Evolutionary conservation across 1,140 invertebrate genomes (phyloP), one percentile per base, ranked within the genome.

Genomic region (Zaprionus kolodkinae): DNA sequence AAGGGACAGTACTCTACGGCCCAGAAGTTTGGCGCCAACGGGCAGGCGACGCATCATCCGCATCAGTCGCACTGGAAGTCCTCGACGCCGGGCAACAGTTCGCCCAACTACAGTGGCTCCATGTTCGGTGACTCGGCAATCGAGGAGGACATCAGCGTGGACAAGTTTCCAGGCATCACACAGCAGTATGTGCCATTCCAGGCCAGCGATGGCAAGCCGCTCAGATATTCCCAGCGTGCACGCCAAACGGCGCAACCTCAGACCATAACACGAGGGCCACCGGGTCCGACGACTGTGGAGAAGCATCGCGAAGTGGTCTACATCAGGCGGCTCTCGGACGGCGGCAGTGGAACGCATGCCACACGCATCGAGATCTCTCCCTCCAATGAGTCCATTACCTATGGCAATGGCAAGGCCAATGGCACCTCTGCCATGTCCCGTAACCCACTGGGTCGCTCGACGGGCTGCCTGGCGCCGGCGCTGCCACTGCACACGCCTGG

Each of bases 61-160:
- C 84, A 88, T 12, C 79, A 85, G 43, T 72, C 79, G 1, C 87
- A 92, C 54, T 92, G 91, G 91, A 92, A 92, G 52, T 81, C 78
- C 12, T 92, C 92, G 6, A 92, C 92, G 9, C 87, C 92, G 0
- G 92, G 92, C n/a, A 92, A 91, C 30, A 92, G 87, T 52, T 93
- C 92, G 6, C 92, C 92, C 45, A 93, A 93, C 68, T 93, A 93
- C 57, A 92, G 92, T 45, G 92, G 92, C 25, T 93, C 92, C 15
- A 91, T 93, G 78, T 93, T 93, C 27, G 92, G 91, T 9, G 92
- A 93, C 68, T 93, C 92, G 21, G 92, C 92, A 45, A 93, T 93
- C 13, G 92, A 93, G 60, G 92, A 93, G 59, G 92, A 93, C 55
- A 91, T 92, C 10, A 93, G 92, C 56, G 91, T 92, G 43, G 92